Evolutionary conservation across 2,797 vertebrate species (phyloP), one percentile per base, ranked within the genome.

Genomic region (Paramormyrops hopkinsi): DNA sequence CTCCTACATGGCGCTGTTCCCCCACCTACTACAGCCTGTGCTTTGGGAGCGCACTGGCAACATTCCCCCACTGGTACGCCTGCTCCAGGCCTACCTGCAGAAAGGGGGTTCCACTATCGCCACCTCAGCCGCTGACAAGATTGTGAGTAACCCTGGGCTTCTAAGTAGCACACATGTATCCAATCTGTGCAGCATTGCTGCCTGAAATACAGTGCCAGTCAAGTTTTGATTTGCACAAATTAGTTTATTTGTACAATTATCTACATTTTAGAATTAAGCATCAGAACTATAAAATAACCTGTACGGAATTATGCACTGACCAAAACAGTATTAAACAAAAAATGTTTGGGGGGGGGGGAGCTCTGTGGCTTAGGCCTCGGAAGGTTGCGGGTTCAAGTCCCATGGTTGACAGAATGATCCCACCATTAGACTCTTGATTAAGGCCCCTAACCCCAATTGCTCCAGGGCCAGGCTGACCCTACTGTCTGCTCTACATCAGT

Each of bases 1-100:
- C 0, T 97, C 98, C 65, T 99, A 99, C 82, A 99, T 99, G 99
- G 97, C 97, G 0, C 92, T 99, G 89, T 99, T 99, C 93, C 99
- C 99, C 56, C 98, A 99, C 91, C 96, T 99, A 50, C 97, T 99
- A 17, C 99, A 99, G 95, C 99, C 98, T 0, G 95, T 97, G 0
- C 95, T 99, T 6, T 99, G 99, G 99, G 99, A 99, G 51, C 95
- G 99, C 88, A 97, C 98, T 0, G 99, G 99, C 2, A 99, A 99
- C 91, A 99, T 99, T 88, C 98, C 99, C 0, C 98, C 99, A 22
- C 95, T 99, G 37, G 99, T 99, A 90, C 96, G 99, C 79, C 97
- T 99, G 22, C 97, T 99, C 88, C 99, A 99, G 92, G 99, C 98
- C 0, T 99, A 97, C 94, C 92, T 99, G 85, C 96, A 99, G 91